Evolutionary conservation across 2,113 vertebrate species (phyloP).

Genomic region (Sapayoa aenigma): DNA sequence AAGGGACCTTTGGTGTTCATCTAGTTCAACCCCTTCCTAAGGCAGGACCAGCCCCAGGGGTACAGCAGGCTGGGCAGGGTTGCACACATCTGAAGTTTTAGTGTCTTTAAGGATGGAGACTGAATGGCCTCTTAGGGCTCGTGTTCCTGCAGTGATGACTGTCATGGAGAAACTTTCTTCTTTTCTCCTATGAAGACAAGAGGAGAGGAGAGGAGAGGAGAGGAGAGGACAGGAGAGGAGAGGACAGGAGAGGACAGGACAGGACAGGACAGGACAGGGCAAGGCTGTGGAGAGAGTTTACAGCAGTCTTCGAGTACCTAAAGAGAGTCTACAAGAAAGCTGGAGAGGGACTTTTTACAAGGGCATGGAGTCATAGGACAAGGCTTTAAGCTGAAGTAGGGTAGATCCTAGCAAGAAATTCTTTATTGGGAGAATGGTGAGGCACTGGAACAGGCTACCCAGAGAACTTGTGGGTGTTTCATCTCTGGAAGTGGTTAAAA

Average conservation of each 20-base stretch:
- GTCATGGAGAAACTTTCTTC: neutral
- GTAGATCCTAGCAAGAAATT: neutral
- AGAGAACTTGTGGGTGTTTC: neutral
- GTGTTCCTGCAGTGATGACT: neutral
- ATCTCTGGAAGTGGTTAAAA: neutral
- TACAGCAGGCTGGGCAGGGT: neutral
- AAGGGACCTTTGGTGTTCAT: neutral
- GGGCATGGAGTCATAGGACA: neutral
- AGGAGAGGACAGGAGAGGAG: no score
- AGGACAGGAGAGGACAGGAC: no score
- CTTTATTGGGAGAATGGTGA: neutral
- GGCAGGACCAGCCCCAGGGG: neutral
- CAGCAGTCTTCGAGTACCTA: neutral
- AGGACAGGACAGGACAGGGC: no score
- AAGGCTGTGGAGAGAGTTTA: neutral
- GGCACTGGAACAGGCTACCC: neutral
- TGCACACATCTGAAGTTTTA: neutral
- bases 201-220: no score
- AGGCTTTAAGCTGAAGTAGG: neutral
- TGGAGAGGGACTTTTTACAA: neutral
- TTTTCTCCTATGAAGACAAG: neutral
- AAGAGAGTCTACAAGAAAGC: neutral
- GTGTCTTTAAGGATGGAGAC: neutral
- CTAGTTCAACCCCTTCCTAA: no score
- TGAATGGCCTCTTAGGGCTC: neutral